These are phyloP conservation scores for Mastomys coucha DNA, from an alignment of 2,113 vertebrate species.

Conservation along the genomic window DNA sequence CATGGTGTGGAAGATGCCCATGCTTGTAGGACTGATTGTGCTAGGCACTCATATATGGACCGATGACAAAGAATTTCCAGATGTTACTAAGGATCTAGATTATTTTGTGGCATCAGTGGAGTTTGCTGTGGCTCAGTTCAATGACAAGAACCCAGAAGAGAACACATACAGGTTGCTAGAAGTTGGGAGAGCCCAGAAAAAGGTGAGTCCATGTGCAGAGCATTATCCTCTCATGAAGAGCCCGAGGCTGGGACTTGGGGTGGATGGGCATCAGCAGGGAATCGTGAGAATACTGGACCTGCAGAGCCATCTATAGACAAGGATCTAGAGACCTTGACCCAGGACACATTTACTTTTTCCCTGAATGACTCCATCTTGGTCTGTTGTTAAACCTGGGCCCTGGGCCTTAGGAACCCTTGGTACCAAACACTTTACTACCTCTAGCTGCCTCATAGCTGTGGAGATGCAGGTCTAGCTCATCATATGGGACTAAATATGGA, in stretches of 20 bases:
- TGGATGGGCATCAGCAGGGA: not conserved
- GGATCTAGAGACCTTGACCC: not conserved
- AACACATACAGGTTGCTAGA: not conserved
- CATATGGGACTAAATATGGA: too few species aligned
- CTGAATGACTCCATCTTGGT: not conserved
- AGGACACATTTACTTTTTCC: not conserved
- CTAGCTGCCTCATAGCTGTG: not conserved
- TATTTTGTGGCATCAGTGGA: conserved; percentile 50
- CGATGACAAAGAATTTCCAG: not conserved
- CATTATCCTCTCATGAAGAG: not conserved
- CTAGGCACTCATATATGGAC: not conserved
- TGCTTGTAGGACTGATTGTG: conserved; percentile 44
- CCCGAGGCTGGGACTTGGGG: not conserved
- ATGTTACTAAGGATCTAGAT: not conserved
- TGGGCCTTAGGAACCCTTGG: not conserved
- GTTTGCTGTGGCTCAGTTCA: conserved; percentile 61
- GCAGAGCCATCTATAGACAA: not conserved
- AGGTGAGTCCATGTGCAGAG: not conserved
- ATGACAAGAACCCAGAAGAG: not conserved
- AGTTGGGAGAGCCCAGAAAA: not conserved
- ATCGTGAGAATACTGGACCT: not conserved
- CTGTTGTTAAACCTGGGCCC: not conserved
- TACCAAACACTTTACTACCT: too few species aligned
- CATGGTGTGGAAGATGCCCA: not conserved
- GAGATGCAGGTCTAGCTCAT: not conserved